Evolutionary conservation across 2,888 invertebrate species (phyloP).

Genomic region (Margaritifera margaritifera): DNA sequence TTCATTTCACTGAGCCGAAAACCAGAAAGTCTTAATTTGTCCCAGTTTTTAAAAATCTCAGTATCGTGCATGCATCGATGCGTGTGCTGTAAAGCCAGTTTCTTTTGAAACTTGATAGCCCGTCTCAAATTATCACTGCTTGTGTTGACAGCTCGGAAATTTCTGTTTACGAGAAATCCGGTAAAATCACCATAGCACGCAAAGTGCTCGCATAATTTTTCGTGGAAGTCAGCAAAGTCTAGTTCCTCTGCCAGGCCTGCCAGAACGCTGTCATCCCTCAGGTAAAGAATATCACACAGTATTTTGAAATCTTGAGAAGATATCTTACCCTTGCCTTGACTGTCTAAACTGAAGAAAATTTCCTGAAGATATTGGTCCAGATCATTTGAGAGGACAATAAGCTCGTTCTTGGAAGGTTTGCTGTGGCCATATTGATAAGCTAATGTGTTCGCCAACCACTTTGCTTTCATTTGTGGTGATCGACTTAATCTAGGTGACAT

Average conservation of each 20-base stretch:
- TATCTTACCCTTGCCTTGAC: slow-evolving; percentile 30
- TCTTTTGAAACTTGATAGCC: slow-evolving; percentile 31
- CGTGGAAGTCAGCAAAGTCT: slow-evolving; percentile 33
- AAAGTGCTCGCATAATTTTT: slow-evolving; percentile 35
- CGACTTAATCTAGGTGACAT: slow-evolving; percentile 35
- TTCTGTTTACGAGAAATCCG: slow-evolving; percentile 37
- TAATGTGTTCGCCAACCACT: slow-evolving; percentile 38
- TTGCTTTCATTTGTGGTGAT: slow-evolving; percentile 38
- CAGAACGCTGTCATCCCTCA: slow-evolving; percentile 18
- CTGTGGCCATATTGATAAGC: slow-evolving; percentile 40
- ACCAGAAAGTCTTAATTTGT: slow-evolving; percentile 36
- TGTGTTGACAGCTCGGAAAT: slow-evolving; percentile 30
- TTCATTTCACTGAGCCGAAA: slow-evolving; percentile 37
- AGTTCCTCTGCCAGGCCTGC: slow-evolving; percentile 13
- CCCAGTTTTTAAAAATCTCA: slow-evolving; percentile 39
- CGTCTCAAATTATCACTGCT: slow-evolving; percentile 15
- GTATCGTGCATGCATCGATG: slow-evolving; percentile 36
- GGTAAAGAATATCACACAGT: slow-evolving; percentile 31
- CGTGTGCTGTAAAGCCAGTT: slow-evolving; percentile 23
- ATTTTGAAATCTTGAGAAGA: slow-evolving; percentile 28
- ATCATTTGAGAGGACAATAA: slow-evolving; percentile 34
- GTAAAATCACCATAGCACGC: slow-evolving; percentile 40
- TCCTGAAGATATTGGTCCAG: slow-evolving; percentile 40
- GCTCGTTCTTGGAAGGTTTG: slow-evolving; percentile 23
- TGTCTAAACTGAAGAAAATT: slow-evolving; percentile 38